Base-by-base conservation (phyloP, 2,888 invertebrate species). In the Hecatera dysodea region DNA sequence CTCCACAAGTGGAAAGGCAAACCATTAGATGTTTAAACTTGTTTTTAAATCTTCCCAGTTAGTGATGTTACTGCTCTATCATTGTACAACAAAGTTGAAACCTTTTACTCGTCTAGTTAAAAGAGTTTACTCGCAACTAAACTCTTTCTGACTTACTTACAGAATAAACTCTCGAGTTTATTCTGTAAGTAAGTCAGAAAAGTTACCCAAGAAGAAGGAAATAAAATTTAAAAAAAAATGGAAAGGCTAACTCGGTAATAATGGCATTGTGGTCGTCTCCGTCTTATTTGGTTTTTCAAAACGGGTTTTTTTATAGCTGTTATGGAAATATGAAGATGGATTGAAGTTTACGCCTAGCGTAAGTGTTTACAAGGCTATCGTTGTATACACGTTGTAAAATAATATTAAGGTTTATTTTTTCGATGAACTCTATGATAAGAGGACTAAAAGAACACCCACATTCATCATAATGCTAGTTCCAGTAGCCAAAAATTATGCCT, bases 51-150 rank as follows among this genome's bases (percentile, higher is more conserved):
- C 12, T 17, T 7, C 24, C 2, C 8, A 50, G 24, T 72, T 50
- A 4, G 17, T 44, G 50, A 44, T 33, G n/a, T 60, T 59, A 19
- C 33, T 33, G 22, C 24, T 24, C 50, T 50, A 42, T 44, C 33
- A 70, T 61, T 72, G 42, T 44, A 33, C 15, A 60, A 60, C 61
- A 52, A 72, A 61, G 33, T 72, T 70, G 42, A n/a, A 72, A 44
- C 19, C 42, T 72, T 46, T 72, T 27, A 50, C 50, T n/a, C 17
- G 44, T 61, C 61, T 17, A 5, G 27, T 52, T 62, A 44, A 22
- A 42, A 44, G 42, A 62, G 44, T 62, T 70, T 44, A 3, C 22
- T 62, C 15, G 22, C 27, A 61, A 72, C 50, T 27, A 27, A 24
- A 72, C 5, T 19, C 42, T 44, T 48, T n/a, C n/a, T n/a, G n/a